Evolutionary conservation across 2,888 invertebrate genomes (phyloP).

Genomic region (Periphyllus acericola): DNA sequence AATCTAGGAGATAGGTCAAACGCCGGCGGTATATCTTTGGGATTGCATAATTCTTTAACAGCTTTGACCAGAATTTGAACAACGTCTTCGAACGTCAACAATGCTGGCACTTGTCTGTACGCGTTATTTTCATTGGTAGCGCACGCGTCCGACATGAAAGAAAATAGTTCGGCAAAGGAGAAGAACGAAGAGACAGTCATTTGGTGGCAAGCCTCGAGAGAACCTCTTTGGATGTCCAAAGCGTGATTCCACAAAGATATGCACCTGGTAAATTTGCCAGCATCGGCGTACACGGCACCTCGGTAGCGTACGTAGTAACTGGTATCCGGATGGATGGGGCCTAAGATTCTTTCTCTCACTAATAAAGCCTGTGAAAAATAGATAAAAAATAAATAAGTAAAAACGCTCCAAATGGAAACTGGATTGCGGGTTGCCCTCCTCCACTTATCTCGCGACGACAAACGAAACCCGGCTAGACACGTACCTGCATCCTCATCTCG

Average conservation of each 20-base stretch:
- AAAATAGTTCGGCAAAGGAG: conserved; percentile 94
- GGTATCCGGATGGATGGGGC: conserved; percentile 95
- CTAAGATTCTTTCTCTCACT: conserved; percentile 88
- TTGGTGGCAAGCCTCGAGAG: conserved; percentile 90
- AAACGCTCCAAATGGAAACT: too few species aligned
- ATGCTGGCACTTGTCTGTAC: conserved; percentile 76
- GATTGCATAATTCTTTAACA: conserved; percentile 73
- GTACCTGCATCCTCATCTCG: conserved; percentile 93
- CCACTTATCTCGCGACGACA: neutral
- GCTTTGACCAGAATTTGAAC: conserved; percentile 66
- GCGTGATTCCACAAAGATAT: conserved; percentile 97
- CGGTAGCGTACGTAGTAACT: conserved; percentile 89
- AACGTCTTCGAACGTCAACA: conserved; percentile 82
- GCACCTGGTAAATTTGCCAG: conserved; percentile 88
- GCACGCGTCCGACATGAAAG: conserved; percentile 92
- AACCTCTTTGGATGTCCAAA: conserved; percentile 93
- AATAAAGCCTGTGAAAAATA: conserved; percentile 70
- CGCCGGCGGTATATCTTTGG: conserved; percentile 66
- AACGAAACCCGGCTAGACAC: neutral
- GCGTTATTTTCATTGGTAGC: conserved; percentile 71
- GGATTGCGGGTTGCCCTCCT: too few species aligned
- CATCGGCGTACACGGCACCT: conserved; percentile 93
- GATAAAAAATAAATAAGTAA: neutral
- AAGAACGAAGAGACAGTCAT: conserved; percentile 94
- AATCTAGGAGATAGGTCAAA: conserved; percentile 54